Percentiles rank a stretch among this genome's conserved stretches.
Evolutionary conservation across 2,888 invertebrate genomes (phyloP).

Genomic region (Philonicus albiceps): DNA sequence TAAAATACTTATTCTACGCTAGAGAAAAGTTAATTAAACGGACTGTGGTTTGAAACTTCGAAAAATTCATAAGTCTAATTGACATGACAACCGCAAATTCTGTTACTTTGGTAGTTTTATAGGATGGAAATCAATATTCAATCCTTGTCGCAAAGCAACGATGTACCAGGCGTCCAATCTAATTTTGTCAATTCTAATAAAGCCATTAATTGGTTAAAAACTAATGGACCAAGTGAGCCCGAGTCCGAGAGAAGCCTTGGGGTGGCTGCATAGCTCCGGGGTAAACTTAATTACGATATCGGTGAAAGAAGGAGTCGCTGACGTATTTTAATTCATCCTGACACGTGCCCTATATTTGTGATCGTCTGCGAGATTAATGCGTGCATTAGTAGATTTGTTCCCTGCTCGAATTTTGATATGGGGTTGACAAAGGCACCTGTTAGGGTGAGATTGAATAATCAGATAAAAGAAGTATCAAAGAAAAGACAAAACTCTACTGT

Average conservation of each 20-base stretch:
- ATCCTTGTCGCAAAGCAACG: not conserved
- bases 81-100: not conserved
- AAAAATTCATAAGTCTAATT: not conserved
- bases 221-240: not conserved
- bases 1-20: not conserved
- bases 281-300: slow-evolving; percentile 48
- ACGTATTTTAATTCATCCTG: slow-evolving; percentile 39
- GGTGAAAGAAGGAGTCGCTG: slow-evolving; percentile 44
- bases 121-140: not conserved
- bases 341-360: slow-evolving; percentile 43
- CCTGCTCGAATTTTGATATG: slow-evolving; percentile 7
- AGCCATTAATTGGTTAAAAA: not conserved
- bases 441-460: slow-evolving; percentile 36
- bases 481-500: slow-evolving; percentile 25
- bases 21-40: not conserved
- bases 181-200: not conserved
- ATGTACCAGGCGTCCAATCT: not conserved
- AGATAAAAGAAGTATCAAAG: slow-evolving; percentile 27
- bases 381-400: slow-evolving; percentile 63
- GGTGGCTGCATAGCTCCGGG: slow-evolving; percentile 36
- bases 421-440: slow-evolving; percentile 42
- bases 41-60: not conserved
- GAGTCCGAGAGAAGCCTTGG: not conserved
- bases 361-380: slow-evolving; percentile 57
- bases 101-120: not conserved